Base-by-base conservation (phyloP, 2,797 vertebrate genomes). In the Enteromius fasciolatus region DNA sequence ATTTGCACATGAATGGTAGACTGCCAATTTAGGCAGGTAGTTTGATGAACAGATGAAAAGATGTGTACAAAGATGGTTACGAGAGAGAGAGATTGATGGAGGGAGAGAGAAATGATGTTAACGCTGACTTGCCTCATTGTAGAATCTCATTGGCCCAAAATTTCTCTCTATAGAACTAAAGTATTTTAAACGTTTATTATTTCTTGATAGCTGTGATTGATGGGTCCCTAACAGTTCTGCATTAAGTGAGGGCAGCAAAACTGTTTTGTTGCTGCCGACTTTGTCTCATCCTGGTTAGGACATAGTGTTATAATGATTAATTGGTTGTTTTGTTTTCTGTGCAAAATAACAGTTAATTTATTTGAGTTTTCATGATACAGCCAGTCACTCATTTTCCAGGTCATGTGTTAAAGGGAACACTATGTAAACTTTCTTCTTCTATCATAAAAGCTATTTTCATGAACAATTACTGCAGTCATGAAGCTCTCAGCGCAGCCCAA, bases 401-500 rank as follows among this genome's bases (percentile, higher is more conserved):
- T 63, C 17, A 63, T 31, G 25, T 46, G 12, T 41, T 76, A 76
- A 63, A 63, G 36, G 23, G 15, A 63, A 46, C 39, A 63, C 12
- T 10, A 61, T 63, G 39, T 63, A 28, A 63, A 76, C 17, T 61
- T 72, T 44, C 57, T 76, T 57, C 18, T 83, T 72, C 7, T 15
- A 12, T 20, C 54, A 33, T 36, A 44, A 78, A 61, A 72, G 23
- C 68, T 54, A 61, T 83, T 67, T 76, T 39, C 72, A 23, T 44
- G 52, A 78, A 59, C 81, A 78, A 69, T 86, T 81, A 44, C 31
- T 20, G 76, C 76, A 83, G 67, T 73, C 64, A 11, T 52, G 25
- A 69, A 39, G 64, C 73, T n/a, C 36, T 67, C 33, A 12, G 31
- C 20, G n/a, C 74, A 66, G 28, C 48, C 61, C 52, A 59, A 81